Evolutionary conservation across 1,140 invertebrate species (phyloP).

Genomic region (Drosophila serrata): DNA sequence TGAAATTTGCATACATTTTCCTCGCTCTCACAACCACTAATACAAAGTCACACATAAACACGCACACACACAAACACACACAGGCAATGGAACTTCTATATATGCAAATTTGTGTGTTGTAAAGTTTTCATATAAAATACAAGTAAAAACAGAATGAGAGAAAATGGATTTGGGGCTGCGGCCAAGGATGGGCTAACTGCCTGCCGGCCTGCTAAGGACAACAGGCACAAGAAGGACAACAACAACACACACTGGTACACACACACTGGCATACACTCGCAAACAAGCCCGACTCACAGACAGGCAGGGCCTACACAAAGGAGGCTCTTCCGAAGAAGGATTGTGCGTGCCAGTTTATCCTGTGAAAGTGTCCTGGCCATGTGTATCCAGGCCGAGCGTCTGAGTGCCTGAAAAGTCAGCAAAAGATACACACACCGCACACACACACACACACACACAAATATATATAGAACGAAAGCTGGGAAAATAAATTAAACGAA

Average conservation of each 20-base stretch:
- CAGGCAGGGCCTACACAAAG: constrained; percentile 76
- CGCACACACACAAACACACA: constrained; percentile 11
- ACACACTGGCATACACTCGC: constrained; percentile 32
- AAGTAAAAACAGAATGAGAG: constrained; percentile 74
- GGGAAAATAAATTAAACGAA: constrained; percentile 75
- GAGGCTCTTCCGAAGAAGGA: constrained; percentile 74
- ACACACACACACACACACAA: constrained; percentile 5
- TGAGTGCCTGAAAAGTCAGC: constrained; percentile 72
- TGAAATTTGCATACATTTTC: constrained; percentile 84
- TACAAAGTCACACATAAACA: constrained; percentile 32
- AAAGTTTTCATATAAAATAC: constrained; percentile 84
- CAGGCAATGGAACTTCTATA: constrained; percentile 51
- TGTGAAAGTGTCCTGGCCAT: constrained; percentile 54
- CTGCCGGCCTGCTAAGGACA: constrained; percentile 51
- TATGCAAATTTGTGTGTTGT: constrained; percentile 79
- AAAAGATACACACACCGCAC: constrained; percentile 71
- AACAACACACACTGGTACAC: constrained; percentile 39
- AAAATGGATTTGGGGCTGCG: constrained; percentile 64
- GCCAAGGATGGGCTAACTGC: constrained; percentile 39
- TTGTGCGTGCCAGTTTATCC: constrained; percentile 75
- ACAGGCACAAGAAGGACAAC: constrained; percentile 76
- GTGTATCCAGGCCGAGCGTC: constrained; percentile 48
- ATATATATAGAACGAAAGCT: background rate
- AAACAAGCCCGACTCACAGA: constrained; percentile 31
- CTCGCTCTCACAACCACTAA: constrained; percentile 49